Evolutionary conservation across 2,797 vertebrate species (phyloP), one percentile per base, ranked within the genome.

Genomic region (Zenarchopterus dispar): DNA sequence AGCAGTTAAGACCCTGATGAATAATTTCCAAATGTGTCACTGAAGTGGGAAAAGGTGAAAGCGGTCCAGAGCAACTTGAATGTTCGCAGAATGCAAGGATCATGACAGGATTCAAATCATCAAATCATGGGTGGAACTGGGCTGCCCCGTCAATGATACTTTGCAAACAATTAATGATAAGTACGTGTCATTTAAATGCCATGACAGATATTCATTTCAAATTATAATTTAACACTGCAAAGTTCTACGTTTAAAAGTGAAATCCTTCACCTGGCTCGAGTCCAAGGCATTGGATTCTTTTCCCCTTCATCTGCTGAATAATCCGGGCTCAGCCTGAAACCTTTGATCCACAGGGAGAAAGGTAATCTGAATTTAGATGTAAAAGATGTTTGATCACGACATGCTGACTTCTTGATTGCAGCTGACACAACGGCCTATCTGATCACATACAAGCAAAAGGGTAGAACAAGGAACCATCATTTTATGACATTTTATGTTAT

Each of bases 1-100:
- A 80, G 77, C 82, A 52, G 75, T 80, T 87, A 82, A 87, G 73
- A 77, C 72, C 57, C 62, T 66, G 85, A 84, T 78, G 70, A 80
- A 73, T 81, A 11, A 84, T 90, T 81, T 88, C n/a, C 46, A 71
- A 83, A 75, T 41, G 64, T 76, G 68, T 72, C 66, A 65, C 22
- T 52, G 55, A 80, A 52, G 66, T 58, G 46, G 44, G 45, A 65
- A 74, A 36, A 69, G 56, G 66, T 72, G 59, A 71, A 54, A 62
- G 43, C 21, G 18, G 39, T 33, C 56, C 24, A 47, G 54, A 36
- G 33, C 9, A 6, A 17, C 8, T 67, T 54, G n/a, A 75, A 80
- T 63, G 65, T 74, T 77, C 67, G 42, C 45, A 43, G 52, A 46
- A 58, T 50, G 39, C 26, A 59, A 39, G 56, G 49, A 56, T 65